Conservation (phyloP, 1,140 invertebrate genomes). For the Linepithema humile region DNA sequence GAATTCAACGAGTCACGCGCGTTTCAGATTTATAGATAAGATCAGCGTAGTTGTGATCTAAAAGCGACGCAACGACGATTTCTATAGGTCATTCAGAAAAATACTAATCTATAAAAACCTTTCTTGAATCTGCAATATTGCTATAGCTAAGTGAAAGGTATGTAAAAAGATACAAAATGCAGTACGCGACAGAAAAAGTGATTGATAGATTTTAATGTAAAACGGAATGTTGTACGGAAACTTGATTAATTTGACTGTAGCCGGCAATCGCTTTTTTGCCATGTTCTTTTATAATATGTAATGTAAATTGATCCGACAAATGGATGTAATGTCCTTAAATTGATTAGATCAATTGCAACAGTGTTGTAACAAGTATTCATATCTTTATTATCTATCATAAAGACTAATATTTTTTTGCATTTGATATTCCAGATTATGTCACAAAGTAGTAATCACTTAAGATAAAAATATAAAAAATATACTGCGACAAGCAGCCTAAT, state of each 20-base stretch:
- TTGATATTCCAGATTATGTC: background rate
- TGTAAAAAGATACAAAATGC: too few relatives aligned
- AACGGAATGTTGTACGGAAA: too few relatives aligned
- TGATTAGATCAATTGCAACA: too few relatives aligned
- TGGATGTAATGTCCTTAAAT: too few relatives aligned
- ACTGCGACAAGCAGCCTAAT: background rate
- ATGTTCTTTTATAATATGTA: too few relatives aligned
- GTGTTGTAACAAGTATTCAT: too few relatives aligned
- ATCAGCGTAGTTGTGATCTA: background rate
- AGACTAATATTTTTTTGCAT: background rate
- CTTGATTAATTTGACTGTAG: too few relatives aligned
- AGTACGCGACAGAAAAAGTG: too few relatives aligned
- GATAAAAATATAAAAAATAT: conserved; percentile 1
- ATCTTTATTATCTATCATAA: background rate
- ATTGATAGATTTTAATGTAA: too few relatives aligned
- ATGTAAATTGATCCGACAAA: too few relatives aligned
- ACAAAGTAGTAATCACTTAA: background rate
- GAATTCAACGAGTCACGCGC: background rate
- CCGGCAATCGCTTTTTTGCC: too few relatives aligned
- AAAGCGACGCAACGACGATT: background rate
- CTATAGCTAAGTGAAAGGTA: background rate
- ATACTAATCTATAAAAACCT: background rate
- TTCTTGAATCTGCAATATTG: background rate
- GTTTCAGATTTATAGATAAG: background rate
- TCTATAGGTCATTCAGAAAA: background rate